These are phyloP conservation scores for Neoaliturus tenellus DNA, from an alignment of 2,888 invertebrate species.

Conservation along the genomic window DNA sequence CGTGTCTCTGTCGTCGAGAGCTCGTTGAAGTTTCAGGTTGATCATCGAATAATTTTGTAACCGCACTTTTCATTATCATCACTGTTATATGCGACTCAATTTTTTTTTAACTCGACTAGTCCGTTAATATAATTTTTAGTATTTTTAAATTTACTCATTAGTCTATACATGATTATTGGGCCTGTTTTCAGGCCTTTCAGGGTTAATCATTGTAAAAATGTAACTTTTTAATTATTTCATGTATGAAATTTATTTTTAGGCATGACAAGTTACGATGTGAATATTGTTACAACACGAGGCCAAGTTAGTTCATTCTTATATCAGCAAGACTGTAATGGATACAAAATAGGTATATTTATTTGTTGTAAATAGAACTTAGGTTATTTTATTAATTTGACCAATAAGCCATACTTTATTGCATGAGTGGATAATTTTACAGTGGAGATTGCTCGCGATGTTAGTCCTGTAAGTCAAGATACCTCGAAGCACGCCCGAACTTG, in stretches of 20 bases:
- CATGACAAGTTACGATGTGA: constrained; percentile 9
- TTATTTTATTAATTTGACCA: background rate
- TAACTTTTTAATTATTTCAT: background rate
- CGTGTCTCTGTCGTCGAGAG: background rate
- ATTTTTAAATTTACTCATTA: constrained; percentile 20
- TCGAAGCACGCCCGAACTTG: constrained; percentile 28
- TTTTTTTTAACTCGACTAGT: background rate
- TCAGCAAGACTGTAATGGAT: constrained; percentile 14
- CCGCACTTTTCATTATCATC: background rate
- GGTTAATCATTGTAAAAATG: constrained; percentile 12
- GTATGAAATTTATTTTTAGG: constrained; percentile 3
- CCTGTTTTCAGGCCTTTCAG: constrained; percentile 19
- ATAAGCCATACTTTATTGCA: background rate
- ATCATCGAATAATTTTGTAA: background rate
- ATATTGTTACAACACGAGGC: background rate
- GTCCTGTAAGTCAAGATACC: constrained; percentile 19
- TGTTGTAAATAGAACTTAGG: background rate
- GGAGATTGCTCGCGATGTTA: background rate
- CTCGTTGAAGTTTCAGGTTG: background rate
- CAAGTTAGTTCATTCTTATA: constrained; percentile 12
- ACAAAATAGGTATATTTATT: constrained; percentile 12
- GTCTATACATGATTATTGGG: background rate
- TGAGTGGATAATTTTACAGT: background rate
- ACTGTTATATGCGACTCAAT: background rate
- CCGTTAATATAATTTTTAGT: constrained; percentile 8